phyloP scores from a whole-genome alignment of 2,113 vertebrate genomes.

The Ahaetulla prasina region DNA sequence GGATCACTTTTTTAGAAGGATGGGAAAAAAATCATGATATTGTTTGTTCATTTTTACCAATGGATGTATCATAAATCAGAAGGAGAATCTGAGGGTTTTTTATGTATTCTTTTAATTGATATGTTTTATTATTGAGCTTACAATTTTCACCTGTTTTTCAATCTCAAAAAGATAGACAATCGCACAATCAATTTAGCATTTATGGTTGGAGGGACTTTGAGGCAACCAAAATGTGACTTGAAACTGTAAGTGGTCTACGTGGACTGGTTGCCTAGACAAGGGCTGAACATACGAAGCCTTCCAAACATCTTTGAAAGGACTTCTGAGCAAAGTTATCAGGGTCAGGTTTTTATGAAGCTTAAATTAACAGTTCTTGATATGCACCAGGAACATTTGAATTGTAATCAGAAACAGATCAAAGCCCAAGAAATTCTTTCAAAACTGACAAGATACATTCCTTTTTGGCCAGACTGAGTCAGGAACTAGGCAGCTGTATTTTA shows the following conservation, averaged over 20 bases:
- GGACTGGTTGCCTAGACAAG: not conserved
- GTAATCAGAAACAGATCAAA: not conserved
- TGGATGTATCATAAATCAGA: not conserved
- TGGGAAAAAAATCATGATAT: not conserved
- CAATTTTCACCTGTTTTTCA: not conserved
- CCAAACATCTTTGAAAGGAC: not conserved
- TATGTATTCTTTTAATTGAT: not conserved
- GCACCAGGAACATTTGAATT: not conserved
- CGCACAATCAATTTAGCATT: not conserved
- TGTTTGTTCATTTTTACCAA: not conserved
- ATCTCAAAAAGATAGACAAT: not conserved
- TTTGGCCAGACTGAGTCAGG: not conserved
- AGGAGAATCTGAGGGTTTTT: not conserved
- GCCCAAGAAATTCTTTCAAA: not conserved
- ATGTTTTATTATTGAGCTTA: not conserved
- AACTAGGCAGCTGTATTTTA: not conserved
- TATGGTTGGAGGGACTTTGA: not conserved
- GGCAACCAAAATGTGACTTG: not conserved
- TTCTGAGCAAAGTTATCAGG: not conserved
- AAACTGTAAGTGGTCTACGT: not conserved
- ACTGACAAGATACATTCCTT: not conserved
- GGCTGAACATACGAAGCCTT: not conserved
- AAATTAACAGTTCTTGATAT: not conserved
- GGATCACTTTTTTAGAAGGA: not conserved
- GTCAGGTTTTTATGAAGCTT: not conserved